Evolutionary conservation across 2,113 vertebrate genomes (phyloP), one percentile per base, ranked within the genome.

Genomic region (Sander vitreus): DNA sequence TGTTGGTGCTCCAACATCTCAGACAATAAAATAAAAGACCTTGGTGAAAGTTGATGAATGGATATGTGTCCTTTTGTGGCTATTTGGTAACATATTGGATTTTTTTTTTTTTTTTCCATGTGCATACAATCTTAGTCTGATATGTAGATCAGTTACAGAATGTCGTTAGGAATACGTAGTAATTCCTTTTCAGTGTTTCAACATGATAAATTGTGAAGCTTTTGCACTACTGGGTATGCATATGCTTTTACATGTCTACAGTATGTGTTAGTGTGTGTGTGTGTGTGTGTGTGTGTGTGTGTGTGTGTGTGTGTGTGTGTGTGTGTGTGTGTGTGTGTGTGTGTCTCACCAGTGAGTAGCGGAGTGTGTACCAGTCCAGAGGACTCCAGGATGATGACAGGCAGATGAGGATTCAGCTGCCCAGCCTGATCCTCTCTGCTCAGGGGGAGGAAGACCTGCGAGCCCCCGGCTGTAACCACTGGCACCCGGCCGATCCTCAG

Each of bases 361-460:
- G 96, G 85, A 10, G 96, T 0, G 53, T 96, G 97, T 33, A 96
- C 90, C 36, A 95, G 91, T 62, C 96, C 96, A 0, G 97, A 93
- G 21, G 97, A 96, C 75, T 99, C 97, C 80, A 99, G 95, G 90
- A 99, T 97, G 86, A 99, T 96, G 78, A 99, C 88, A 1, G 97
- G 97, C 86, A 99, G 93, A 78, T 95, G 95, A 23, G 96, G 92
- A 64, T 95, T 93, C 47, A 98, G 83, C 45, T 96, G 62, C 10
- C 93, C 92, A 1, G 94, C 94, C 43, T 96, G 90, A 77, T 99
- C 97, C 73, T 99, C 97, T 89, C 98, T 92, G 87, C 94, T 88
- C 13, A 96, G 95, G 50, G 96, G 96, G 36, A 97, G 84, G 89
- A 96, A 98, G 73, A 99, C 90, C 3, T 94, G 92, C 73, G 88